A percentile compares a stretch with the other conserved stretches of the same genome.
Conservation (phyloP, 2,888 invertebrate species). For the Harpalus rufipes region DNA sequence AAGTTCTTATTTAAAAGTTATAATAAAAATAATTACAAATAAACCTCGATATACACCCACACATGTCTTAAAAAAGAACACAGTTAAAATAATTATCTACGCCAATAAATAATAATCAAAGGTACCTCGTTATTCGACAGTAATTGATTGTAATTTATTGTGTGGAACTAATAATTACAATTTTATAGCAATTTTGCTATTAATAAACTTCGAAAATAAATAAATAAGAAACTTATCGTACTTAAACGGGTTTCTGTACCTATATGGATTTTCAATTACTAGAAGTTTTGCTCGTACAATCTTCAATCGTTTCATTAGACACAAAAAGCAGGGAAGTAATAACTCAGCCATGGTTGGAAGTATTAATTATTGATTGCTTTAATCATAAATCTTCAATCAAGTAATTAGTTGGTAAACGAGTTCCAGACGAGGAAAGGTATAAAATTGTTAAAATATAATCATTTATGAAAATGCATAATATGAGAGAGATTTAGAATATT, state of each 20-base stretch:
- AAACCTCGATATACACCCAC: too few species aligned
- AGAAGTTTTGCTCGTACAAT: constrained; percentile 49
- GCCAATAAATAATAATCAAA: constrained; percentile 40
- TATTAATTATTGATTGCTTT: constrained; percentile 58
- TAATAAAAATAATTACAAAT: too few species aligned
- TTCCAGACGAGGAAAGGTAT: too few species aligned
- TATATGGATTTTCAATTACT: constrained; percentile 58
- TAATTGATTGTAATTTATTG: constrained; percentile 58
- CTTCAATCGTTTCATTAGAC: constrained; percentile 58
- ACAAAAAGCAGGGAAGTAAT: constrained; percentile 48
- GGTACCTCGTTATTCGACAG: constrained; percentile 30
- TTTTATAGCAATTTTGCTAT: constrained; percentile 21
- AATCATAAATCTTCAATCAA: constrained; percentile 52
- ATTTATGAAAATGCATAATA: too few species aligned
- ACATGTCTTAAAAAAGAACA: not conserved
- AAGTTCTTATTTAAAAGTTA: too few species aligned
- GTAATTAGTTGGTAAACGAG: constrained; percentile 17
- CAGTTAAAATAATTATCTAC: constrained; percentile 4
- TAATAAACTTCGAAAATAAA: constrained; percentile 43
- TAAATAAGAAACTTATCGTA: constrained; percentile 44
- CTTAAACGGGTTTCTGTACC: constrained; percentile 47
- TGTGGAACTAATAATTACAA: constrained; percentile 30
- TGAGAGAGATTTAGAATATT: too few species aligned
- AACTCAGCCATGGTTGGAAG: constrained; percentile 34
- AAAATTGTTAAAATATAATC: too few species aligned